phyloP scores from a whole-genome alignment of 1,140 invertebrate species.

The Drosophila bocki region DNA sequence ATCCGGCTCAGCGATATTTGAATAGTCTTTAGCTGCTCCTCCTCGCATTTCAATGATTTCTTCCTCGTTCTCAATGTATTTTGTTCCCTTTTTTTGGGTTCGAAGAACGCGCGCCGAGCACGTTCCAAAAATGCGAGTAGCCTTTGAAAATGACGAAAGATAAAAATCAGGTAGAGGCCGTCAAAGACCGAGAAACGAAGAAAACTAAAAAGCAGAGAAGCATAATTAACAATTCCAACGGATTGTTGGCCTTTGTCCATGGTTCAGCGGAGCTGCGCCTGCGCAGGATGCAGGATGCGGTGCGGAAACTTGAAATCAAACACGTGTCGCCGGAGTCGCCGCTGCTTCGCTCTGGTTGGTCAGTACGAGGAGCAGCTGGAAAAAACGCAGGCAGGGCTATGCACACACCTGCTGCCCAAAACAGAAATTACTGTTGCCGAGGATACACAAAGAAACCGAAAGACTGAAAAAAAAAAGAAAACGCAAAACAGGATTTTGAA shows the following conservation, averaged over 20 bases:
- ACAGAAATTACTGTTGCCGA: constrained; percentile 70
- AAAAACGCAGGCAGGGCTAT: constrained; percentile 20
- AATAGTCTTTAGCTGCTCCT: constrained; percentile 49
- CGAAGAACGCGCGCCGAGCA: constrained; percentile 71
- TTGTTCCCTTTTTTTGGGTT: constrained; percentile 10
- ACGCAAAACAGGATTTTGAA: constrained; percentile 72
- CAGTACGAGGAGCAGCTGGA: constrained; percentile 62
- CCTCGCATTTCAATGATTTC: constrained; percentile 56
- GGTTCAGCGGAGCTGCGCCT: constrained; percentile 46
- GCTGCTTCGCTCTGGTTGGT: constrained; percentile 73
- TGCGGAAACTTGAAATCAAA: constrained; percentile 80
- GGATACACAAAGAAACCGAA: constrained; percentile 28
- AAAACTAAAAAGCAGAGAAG: constrained; percentile 43
- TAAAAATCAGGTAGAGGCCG: constrained; percentile 79
- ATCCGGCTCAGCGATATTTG: constrained; percentile 71
- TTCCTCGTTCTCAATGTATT: background rate
- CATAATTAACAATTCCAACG: constrained; percentile 76
- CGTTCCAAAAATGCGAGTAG: constrained; percentile 73
- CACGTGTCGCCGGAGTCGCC: constrained; percentile 63
- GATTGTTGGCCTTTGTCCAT: constrained; percentile 44
- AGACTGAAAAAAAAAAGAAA: background rate
- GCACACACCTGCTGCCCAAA: constrained; percentile 74
- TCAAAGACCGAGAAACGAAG: constrained; percentile 35
- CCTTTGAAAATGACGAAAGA: constrained; percentile 69
- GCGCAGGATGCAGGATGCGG: constrained; percentile 64